Evolutionary conservation across 2,888 invertebrate genomes (phyloP), one percentile per base, ranked within the genome.

Genomic region (Zhuqinia jingwanae): DNA sequence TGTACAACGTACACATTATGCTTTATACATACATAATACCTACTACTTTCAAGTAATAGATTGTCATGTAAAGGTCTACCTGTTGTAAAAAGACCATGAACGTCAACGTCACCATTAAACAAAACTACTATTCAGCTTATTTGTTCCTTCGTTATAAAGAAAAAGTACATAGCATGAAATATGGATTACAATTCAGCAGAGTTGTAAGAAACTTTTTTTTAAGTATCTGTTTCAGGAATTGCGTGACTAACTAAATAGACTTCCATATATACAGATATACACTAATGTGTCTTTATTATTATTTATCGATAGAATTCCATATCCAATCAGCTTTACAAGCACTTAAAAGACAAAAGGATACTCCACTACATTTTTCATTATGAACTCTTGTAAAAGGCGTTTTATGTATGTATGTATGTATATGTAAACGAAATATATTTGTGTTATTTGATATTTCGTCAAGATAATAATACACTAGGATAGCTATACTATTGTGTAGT

Each of bases 211-310:
- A 45, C 36, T 36, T 36, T 36, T 25, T 47, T 70, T 36, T 15
- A 70, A 27, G 70, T 68, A 50, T 36, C 15, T 70, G 2, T 13
- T 70, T 47, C 6, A 25, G 22, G 10, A 25, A n/a, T 70, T 47
- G 70, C 70, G 70, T 70, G 70, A 70, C 70, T 45, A 70, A 47
- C 22, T 6, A 6, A 47, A 47, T 22, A 17, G 42, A 47, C 25
- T 58, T 11, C n/a, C n/a, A n/a, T n/a, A n/a, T n/a, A n/a, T n/a
- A n/a, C n/a, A n/a, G n/a, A n/a, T 20, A n/a, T 15, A 13, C 15
- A 70, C 17, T 50, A 50, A 22, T 47, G 10, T 1, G 42, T 20
- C 65, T n/a, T n/a, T n/a, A n/a, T n/a, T 15, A 47, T 13, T 11
- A 58, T 20, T 13, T 11, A 58, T 20, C 47, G 47, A 70, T 22